These are phyloP conservation scores for Pyrrhia umbra DNA, from an alignment of 2,888 invertebrate species.

Conservation along the genomic window DNA sequence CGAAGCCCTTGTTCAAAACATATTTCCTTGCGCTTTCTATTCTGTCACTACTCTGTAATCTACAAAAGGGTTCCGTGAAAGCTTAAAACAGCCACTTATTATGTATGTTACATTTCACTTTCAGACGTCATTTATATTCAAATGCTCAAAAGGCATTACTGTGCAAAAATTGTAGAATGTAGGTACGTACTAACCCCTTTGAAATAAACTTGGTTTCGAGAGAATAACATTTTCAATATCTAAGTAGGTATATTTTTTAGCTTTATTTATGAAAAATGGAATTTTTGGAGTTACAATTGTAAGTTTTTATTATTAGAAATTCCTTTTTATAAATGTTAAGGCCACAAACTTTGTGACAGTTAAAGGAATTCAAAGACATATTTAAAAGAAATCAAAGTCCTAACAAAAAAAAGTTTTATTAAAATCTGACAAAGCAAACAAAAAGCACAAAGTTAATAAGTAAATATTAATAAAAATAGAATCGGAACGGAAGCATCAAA, in stretches of 20 bases:
- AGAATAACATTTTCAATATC: constrained; percentile 75
- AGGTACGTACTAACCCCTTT: constrained; percentile 82
- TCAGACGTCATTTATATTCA: constrained; percentile 91
- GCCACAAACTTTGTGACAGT: not conserved
- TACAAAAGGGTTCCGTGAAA: constrained; percentile 89
- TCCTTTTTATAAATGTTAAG: not conserved
- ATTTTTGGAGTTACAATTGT: not conserved
- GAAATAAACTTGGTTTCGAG: constrained; percentile 84
- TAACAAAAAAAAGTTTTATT: constrained; percentile 34
- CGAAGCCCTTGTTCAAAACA: not conserved
- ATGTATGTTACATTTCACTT: constrained; percentile 91
- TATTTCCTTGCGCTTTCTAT: constrained; percentile 46
- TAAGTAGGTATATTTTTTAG: not conserved
- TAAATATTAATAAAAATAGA: constrained; percentile 82
- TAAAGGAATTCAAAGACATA: not conserved
- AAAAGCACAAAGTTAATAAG: constrained; percentile 74
- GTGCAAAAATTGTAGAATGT: constrained; percentile 88
- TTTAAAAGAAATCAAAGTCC: not conserved
- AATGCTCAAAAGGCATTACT: constrained; percentile 90
- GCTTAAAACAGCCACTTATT: constrained; percentile 91
- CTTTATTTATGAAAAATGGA: not conserved
- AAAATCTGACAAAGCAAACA: constrained; percentile 46
- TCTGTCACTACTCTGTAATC: constrained; percentile 78
- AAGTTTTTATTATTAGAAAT: not conserved
- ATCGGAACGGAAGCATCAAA: constrained; percentile 86